These are phyloP conservation scores for Apodemia duryi DNA, from an alignment of 2,888 invertebrate species.

Conservation along the genomic window DNA sequence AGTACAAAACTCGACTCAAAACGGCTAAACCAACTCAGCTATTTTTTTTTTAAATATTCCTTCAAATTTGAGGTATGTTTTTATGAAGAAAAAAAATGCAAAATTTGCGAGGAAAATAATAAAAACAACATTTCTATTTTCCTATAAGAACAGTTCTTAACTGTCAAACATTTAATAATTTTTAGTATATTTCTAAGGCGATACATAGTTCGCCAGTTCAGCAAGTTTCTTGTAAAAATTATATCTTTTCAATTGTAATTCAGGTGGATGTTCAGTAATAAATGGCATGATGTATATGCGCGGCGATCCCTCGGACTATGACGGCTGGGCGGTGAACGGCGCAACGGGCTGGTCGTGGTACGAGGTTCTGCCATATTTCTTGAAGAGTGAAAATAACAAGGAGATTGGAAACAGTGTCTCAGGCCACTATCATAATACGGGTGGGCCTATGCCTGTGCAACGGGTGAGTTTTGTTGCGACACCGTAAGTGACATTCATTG, in stretches of 20 bases:
- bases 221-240: neutral
- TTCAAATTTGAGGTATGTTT: too few relatives aligned
- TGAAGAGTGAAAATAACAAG: slow-evolving; percentile 82
- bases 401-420: slow-evolving; percentile 81
- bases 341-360: slow-evolving; percentile 88
- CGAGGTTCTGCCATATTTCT: slow-evolving; percentile 87
- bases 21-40: too few relatives aligned
- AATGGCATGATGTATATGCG: slow-evolving; percentile 93
- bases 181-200: too few relatives aligned
- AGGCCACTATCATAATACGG: slow-evolving; percentile 77
- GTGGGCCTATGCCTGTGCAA: slow-evolving; percentile 81
- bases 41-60: too few relatives aligned
- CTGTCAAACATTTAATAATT: too few relatives aligned
- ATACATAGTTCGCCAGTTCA: too few relatives aligned
- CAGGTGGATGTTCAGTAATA: slow-evolving; percentile 85
- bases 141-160: too few relatives aligned
- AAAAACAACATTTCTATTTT: too few relatives aligned
- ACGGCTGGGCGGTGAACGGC: slow-evolving; percentile 86
- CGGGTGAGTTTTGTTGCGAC: slow-evolving; percentile 42
- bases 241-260: neutral
- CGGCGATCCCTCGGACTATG: slow-evolving; percentile 86
- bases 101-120: too few relatives aligned
- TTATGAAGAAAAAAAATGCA: too few relatives aligned
- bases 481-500: too few relatives aligned
- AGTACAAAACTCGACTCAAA: too few relatives aligned